Evolutionary conservation across 2,888 invertebrate genomes (phyloP), one percentile per base, ranked within the genome.

Genomic region (Clanis bilineata): DNA sequence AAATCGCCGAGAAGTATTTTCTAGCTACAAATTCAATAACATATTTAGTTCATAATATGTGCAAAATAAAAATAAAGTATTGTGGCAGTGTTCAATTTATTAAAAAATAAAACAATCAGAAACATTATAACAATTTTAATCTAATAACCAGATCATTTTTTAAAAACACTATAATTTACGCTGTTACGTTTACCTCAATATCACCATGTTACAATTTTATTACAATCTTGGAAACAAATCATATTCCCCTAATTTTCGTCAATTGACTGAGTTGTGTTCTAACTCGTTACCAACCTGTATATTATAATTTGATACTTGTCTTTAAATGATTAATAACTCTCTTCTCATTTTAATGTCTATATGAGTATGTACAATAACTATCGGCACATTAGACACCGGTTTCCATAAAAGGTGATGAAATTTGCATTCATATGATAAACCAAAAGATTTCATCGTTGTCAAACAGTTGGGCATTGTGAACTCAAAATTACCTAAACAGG

Each of bases 81-180:
- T n/a, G n/a, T n/a, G n/a, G n/a, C n/a, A n/a, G n/a, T n/a, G n/a
- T n/a, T n/a, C n/a, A n/a, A n/a, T n/a, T n/a, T n/a, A n/a, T n/a
- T n/a, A 56, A 41, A 10, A 25, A 9, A 25, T 28, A 36, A 57
- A 57, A 22, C 32, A 44, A 22, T 7, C 21, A 22, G 1, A 56
- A 56, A 23, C 7, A 41, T 41, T 41, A 25, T 56, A 56, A 56
- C 32, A 56, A 7, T 56, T 56, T 51, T 51, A 51, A 32, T 51
- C 10, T 18, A 32, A 28, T 51, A 28, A 32, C 15, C 28, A 51
- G 18, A 32, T 1, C 28, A 32, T 15, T 25, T 43, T 12, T 22
- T 23, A 12, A 28, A 18, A 51, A 51, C 28, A 51, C 51, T n/a
- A n/a, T n/a, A 51, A 10, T 10, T 51, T 1, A 32, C 28, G 10